phyloP scores from a whole-genome alignment of 2,888 invertebrate species.

The Archips crataeganus region DNA sequence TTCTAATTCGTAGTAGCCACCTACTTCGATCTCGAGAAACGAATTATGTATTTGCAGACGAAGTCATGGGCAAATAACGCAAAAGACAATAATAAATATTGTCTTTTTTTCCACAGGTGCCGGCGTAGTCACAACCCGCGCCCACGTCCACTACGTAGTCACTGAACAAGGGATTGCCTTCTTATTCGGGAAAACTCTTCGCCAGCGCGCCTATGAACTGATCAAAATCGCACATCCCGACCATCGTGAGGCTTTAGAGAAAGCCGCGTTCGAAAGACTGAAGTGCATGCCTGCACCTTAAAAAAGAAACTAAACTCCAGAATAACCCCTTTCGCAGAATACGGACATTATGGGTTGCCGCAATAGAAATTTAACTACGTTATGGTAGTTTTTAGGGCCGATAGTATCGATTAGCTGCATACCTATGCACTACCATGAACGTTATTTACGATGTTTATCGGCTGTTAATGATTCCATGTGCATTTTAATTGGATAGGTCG shows the following conservation, averaged over 20 bases:
- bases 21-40: too few species aligned
- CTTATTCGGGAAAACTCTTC: slow-evolving; percentile 94
- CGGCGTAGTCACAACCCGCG: slow-evolving; percentile 96
- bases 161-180: slow-evolving; percentile 96
- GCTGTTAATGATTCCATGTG: slow-evolving; percentile 39
- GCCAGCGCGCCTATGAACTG: slow-evolving; percentile 95
- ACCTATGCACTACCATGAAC: slow-evolving; percentile 21
- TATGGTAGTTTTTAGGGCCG: slow-evolving; percentile 41
- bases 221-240: slow-evolving; percentile 96
- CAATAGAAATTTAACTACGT: slow-evolving; percentile 35
- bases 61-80: too few species aligned
- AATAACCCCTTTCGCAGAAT: slow-evolving; percentile 21
- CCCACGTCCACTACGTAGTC: slow-evolving; percentile 97
- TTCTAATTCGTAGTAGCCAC: too few species aligned
- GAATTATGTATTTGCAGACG: too few species aligned
- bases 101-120: slow-evolving; percentile 87
- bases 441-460: slow-evolving; percentile 22
- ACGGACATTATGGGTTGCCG: slow-evolving; percentile 45
- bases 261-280: slow-evolving; percentile 94
- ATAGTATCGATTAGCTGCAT: background rate
- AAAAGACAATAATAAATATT: background rate
- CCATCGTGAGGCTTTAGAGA: slow-evolving; percentile 93
- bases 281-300: slow-evolving; percentile 90
- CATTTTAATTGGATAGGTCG: slow-evolving; percentile 40
- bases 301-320: slow-evolving; percentile 41